Evolutionary conservation across 2,888 invertebrate genomes (phyloP), one percentile per base, ranked within the genome.

Genomic region (Cryptus armator): DNA sequence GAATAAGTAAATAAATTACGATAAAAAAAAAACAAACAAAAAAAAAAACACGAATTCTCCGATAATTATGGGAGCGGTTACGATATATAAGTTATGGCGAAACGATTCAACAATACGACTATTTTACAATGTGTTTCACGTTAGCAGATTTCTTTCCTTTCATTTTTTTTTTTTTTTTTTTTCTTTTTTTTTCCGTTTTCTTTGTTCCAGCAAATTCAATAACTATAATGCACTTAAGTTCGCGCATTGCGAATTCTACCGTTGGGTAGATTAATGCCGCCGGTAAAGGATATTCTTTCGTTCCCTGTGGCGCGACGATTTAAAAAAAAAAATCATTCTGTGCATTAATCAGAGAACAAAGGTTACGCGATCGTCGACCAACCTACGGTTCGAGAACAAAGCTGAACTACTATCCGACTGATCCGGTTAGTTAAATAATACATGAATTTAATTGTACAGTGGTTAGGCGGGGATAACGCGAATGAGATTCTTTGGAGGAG

Each of bases 401-500:
- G 85, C 82, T 86, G 78, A 77, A 76, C 83, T 80, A 76, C 83
- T 80, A 86, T 85, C 87, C 37, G 84, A 85, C 51, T 87, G 84
- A 88, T 84, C 78, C 76, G 83, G 87, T 90, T 89, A 88, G 84
- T 89, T 90, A 90, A 90, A 92, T 90, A 90, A 91, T 89, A 89
- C 86, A 87, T 85, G 88, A 86, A 87, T 83, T 85, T 24, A 79
- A 88, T 87, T 87, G 72, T 77, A 72, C 68, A 74, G 85, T 89
- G 81, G 82, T 91, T 89, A 90, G 19, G 86, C 87, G 88, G 88
- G 85, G 76, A 51, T 66, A 74, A 76, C 72, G 75, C 81, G 75
- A 79, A 82, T 75, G 79, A 87, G 91, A 92, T 92, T 93, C 93
- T 93, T 93, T 93, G 93, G 93, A 93, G 91, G 88, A 89, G 89